Evolutionary conservation across 2,113 vertebrate genomes (phyloP), one percentile per base, ranked within the genome.

Genomic region (Jaculus jaculus): DNA sequence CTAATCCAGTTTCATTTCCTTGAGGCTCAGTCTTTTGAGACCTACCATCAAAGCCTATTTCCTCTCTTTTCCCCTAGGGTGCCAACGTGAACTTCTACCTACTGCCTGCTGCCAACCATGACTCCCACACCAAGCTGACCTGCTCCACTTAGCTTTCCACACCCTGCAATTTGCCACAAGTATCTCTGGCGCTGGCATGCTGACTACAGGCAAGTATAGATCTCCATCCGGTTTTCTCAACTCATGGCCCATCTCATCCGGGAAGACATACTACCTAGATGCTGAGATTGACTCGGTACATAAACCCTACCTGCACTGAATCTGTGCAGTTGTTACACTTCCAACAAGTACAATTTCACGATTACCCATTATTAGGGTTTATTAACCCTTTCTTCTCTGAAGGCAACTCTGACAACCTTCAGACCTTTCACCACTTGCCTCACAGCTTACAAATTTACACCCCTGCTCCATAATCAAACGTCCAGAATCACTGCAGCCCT

Each of bases 351-450:
- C 30, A 66, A 32, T 51, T 84, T 58, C 30, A 68, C 4, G 18
- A 93, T 78, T 58, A 73, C 30, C 65, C 58, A 82, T 63, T 65
- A 68, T 30, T 66, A 87, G 42, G 23, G 87, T 93, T 91, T 42
- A 80, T 23, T 96, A 11, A 37, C 30, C 16, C 30, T 58, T 86
- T 79, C 34, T 84, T 93, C 81, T 61, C 73, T 68, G 37, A 87
- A 91, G 15, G n/a, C 32, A 84, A 83, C 18, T 80, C 77, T 83
- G 23, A 58, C 91, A 83, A 85, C 32, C 47, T 89, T 61, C 39
- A 39, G 5, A 80, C 86, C 39, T 80, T 89, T 96, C 78, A 94
- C 13, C 87, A 66, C 32, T 26, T 89, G 51, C 20, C 51, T 91
- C 37, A 87, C 72, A 73, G n/a, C 87, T 84, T 58, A 94, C 37